A percentile compares a stretch with the other conserved stretches of the same genome.
These are phyloP conservation scores for Eupithecia exiguata DNA, from an alignment of 2,888 invertebrate genomes.

Conservation along the genomic window DNA sequence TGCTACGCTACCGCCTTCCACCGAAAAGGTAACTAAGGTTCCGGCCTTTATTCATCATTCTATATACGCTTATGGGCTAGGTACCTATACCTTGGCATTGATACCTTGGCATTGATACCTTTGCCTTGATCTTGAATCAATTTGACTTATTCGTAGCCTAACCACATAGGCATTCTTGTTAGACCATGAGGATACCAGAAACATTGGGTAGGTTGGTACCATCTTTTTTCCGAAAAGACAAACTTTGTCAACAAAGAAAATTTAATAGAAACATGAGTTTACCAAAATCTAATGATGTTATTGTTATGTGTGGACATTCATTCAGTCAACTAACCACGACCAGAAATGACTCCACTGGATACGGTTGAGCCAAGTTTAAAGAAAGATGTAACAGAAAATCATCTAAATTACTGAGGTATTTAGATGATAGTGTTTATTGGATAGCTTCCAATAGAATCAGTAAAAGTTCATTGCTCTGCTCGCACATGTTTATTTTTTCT, in stretches of 20 bases:
- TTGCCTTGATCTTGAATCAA: background rate
- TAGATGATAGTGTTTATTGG: conserved; percentile 34
- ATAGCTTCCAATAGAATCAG: conserved; percentile 30
- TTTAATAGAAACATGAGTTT: too few species aligned
- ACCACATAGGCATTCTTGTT: background rate
- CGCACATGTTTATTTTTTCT: conserved; percentile 33
- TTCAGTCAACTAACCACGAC: too few species aligned
- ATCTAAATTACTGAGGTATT: background rate
- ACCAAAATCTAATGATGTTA: too few species aligned
- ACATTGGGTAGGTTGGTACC: background rate
- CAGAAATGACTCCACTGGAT: background rate
- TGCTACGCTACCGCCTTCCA: too few species aligned
- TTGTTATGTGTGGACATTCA: too few species aligned
- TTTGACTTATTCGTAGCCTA: background rate
- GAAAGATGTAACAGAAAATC: background rate
- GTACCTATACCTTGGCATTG: too few species aligned
- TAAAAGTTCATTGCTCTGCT: conserved; percentile 42
- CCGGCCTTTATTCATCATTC: background rate
- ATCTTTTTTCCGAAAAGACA: background rate
- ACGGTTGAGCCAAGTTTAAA: background rate
- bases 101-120: too few species aligned
- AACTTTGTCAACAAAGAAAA: too few species aligned
- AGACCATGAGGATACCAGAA: background rate
- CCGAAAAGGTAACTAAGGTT: background rate
- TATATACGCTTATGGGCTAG: too few species aligned